Percentiles rank a stretch among this genome's conserved stretches.
phyloP scores from a whole-genome alignment of 2,797 vertebrate species.

The Aphelocoma californica region DNA sequence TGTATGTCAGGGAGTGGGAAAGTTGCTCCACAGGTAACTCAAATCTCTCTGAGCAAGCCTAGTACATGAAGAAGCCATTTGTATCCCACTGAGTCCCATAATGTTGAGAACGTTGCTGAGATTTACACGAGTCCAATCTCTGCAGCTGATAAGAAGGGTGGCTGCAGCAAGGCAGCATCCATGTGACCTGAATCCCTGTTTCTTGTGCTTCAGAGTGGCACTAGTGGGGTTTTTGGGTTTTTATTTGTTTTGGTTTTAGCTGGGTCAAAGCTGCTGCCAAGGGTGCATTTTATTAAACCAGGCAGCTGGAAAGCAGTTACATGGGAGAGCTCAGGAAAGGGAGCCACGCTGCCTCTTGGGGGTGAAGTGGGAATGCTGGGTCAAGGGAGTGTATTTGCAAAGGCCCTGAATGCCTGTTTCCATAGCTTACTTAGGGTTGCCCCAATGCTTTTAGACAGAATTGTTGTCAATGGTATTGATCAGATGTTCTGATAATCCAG shows the following conservation, averaged over 20 bases:
- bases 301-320: constrained; percentile 74
- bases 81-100: constrained; percentile 79
- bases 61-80: constrained; percentile 89
- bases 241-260: constrained; percentile 19
- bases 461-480: constrained; percentile 92
- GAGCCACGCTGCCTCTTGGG: constrained; percentile 77
- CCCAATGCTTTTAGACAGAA: constrained; percentile 82
- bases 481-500: constrained; percentile 83
- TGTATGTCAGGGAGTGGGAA: constrained; percentile 77
- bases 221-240: neutral
- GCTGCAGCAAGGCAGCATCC: constrained; percentile 29
- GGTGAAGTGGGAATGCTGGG: constrained; percentile 71
- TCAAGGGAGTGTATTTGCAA: constrained; percentile 80
- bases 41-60: constrained; percentile 72
- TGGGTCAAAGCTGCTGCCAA: constrained; percentile 41
- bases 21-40: constrained; percentile 73
- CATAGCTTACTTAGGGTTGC: constrained; percentile 64
- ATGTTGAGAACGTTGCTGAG: constrained; percentile 59
- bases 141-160: neutral
- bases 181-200: constrained; percentile 43
- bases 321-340: constrained; percentile 78
- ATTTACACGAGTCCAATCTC: constrained; percentile 70
- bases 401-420: constrained; percentile 22
- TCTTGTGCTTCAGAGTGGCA: constrained; percentile 25
- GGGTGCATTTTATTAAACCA: constrained; percentile 62